Evolutionary conservation across 1,140 invertebrate species (phyloP).

Genomic region (Phthorimaea operculella): DNA sequence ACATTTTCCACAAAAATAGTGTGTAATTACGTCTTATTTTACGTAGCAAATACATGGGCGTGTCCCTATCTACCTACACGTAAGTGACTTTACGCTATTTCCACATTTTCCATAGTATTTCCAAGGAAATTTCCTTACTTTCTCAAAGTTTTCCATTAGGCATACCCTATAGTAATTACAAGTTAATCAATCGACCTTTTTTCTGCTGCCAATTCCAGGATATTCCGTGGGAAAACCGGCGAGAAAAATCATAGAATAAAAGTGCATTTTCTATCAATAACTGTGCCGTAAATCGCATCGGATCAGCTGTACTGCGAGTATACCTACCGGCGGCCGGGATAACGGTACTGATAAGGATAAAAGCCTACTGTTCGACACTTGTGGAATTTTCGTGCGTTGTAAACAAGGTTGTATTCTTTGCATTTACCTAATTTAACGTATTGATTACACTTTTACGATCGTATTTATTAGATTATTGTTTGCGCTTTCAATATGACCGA

Average conservation of each 20-base stretch:
- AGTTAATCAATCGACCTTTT: not conserved
- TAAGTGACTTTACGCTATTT: no score
- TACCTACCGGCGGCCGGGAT: not conserved
- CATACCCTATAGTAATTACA: not conserved
- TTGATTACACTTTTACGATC: not conserved
- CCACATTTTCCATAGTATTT: no score
- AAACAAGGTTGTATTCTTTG: constrained; percentile 1
- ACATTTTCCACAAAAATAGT: not conserved
- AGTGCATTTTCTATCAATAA: not conserved
- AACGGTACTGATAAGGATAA: not conserved
- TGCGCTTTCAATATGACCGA: not conserved
- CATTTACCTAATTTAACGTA: not conserved
- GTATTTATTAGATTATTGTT: not conserved
- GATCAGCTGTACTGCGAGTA: not conserved
- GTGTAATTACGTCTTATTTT: not conserved
- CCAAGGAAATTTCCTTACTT: not conserved
- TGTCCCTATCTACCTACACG: not conserved
- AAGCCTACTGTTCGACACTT: no score
- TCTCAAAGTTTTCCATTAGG: not conserved
- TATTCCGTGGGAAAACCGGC: not conserved
- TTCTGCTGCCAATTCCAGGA: not conserved
- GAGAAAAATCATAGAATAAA: not conserved
- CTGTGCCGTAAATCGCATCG: not conserved
- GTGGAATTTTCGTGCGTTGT: not conserved
- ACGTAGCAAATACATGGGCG: not conserved